These are phyloP conservation scores for Enteromius unitaeniatus DNA, from an alignment of 2,797 vertebrate species.

Conservation along the genomic window DNA sequence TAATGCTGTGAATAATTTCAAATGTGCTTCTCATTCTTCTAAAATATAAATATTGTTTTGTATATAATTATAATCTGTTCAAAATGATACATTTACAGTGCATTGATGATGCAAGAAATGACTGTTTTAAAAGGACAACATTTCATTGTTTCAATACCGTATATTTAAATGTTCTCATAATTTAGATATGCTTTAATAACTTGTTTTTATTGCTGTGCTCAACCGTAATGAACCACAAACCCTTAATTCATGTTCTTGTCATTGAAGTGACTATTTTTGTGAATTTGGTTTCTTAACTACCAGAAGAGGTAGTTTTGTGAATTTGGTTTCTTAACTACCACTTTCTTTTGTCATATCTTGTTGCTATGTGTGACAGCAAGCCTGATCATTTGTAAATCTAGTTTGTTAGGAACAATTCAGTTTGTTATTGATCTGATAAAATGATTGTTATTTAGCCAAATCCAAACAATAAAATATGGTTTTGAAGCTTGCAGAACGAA, in stretches of 20 bases:
- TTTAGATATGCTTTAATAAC: background rate
- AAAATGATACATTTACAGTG: background rate
- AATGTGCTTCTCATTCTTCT: background rate
- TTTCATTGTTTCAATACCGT: too few relatives aligned
- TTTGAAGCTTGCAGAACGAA: background rate
- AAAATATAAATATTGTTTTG: background rate
- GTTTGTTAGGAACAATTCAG: background rate
- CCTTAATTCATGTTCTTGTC: background rate
- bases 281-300: background rate
- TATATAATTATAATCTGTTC: background rate
- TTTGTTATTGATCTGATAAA: background rate
- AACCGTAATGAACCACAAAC: background rate
- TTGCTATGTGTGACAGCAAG: background rate
- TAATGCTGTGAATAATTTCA: background rate
- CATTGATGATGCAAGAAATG: background rate
- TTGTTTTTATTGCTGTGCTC: background rate
- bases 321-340: background rate
- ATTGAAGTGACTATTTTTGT: background rate
- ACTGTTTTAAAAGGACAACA: background rate
- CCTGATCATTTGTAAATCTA: background rate
- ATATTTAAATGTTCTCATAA: background rate
- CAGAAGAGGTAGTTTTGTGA: background rate
- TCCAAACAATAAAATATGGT: background rate
- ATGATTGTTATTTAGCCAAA: background rate
- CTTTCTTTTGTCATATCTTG: background rate